A percentile compares a stretch with the other conserved stretches of the same genome.
These are phyloP conservation scores for Hypothenemus hampei DNA, from an alignment of 1,140 invertebrate species.

Conservation along the genomic window DNA sequence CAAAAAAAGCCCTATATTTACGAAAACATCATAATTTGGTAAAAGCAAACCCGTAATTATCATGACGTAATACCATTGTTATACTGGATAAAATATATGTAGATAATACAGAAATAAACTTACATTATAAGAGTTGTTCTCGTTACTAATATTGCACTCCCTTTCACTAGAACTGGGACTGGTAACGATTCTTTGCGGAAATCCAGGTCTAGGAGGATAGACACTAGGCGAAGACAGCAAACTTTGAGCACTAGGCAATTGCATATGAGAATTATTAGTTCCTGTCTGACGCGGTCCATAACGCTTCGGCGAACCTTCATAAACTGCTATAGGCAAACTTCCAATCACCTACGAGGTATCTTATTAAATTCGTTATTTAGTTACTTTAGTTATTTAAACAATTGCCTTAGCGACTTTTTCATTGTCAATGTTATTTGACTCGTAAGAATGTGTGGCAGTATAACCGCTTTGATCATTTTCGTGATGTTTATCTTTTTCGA, in stretches of 20 bases:
- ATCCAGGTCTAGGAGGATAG: conserved; percentile 65
- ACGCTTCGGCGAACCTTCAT: conserved; percentile 83
- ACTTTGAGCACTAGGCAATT: conserved; percentile 54
- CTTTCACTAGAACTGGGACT: conserved; percentile 47
- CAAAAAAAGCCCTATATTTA: too few relatives aligned
- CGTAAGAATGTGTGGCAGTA: conserved; percentile 34
- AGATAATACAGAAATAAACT: too few relatives aligned
- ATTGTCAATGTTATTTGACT: conserved; percentile 44
- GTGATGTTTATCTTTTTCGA: conserved; percentile 37
- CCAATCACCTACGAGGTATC: conserved; percentile 57
- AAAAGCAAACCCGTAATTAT: too few relatives aligned
- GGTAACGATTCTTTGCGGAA: conserved; percentile 58
- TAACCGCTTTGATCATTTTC: conserved; percentile 31
- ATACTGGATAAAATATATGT: too few relatives aligned
- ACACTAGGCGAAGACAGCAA: conserved; percentile 59
- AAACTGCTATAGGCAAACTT: conserved; percentile 82
- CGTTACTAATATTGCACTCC: conserved; percentile 37
- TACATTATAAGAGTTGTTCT: conserved; percentile 42
- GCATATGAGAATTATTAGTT: conserved; percentile 43
- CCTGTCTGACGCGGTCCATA: conserved; percentile 59
- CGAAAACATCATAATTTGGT: too few relatives aligned
- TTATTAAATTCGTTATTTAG: too few relatives aligned
- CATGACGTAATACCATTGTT: too few relatives aligned
- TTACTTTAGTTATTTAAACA: too few relatives aligned
- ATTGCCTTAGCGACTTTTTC: conserved; percentile 64